phyloP scores from a whole-genome alignment of 2,797 vertebrate species.

The Crypturellus tataupa region DNA sequence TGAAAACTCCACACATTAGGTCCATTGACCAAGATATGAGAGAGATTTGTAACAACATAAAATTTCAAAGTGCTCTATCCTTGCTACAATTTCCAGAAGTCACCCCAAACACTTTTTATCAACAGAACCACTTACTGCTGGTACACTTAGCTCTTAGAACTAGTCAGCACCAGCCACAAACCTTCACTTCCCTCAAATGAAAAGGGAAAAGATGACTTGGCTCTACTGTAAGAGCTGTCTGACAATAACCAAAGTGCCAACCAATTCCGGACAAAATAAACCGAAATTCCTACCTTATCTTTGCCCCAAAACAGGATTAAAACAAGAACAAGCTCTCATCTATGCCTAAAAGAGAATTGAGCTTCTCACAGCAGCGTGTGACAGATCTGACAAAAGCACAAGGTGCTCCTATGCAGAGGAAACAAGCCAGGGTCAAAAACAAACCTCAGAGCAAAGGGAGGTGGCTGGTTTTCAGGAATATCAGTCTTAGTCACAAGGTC shows the following conservation, averaged over 20 bases:
- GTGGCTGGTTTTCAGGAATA: constrained; percentile 18
- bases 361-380: fast-evolving
- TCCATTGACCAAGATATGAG: constrained; percentile 16
- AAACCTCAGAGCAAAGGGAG: background rate
- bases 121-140: constrained; percentile 42
- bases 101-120: constrained; percentile 12
- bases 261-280: background rate
- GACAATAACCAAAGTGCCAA: constrained; percentile 15
- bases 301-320: constrained; percentile 23
- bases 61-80: constrained; percentile 7
- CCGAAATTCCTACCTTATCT: constrained; percentile 10
- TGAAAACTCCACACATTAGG: background rate
- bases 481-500: constrained; percentile 16
- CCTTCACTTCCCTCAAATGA: background rate
- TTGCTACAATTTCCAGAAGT: constrained; percentile 2
- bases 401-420: background rate
- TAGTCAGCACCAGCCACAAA: constrained; percentile 35
- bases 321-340: background rate
- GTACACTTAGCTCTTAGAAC: background rate
- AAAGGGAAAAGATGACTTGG: background rate
- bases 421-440: background rate
- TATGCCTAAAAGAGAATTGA: background rate
- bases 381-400: background rate
- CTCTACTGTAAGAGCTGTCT: fast-evolving
- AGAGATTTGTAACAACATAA: constrained; percentile 35